A percentile compares a stretch with the other conserved stretches of the same genome.
Evolutionary conservation across 2,888 invertebrate species (phyloP).

Genomic region (Leptinotarsa juncta): DNA sequence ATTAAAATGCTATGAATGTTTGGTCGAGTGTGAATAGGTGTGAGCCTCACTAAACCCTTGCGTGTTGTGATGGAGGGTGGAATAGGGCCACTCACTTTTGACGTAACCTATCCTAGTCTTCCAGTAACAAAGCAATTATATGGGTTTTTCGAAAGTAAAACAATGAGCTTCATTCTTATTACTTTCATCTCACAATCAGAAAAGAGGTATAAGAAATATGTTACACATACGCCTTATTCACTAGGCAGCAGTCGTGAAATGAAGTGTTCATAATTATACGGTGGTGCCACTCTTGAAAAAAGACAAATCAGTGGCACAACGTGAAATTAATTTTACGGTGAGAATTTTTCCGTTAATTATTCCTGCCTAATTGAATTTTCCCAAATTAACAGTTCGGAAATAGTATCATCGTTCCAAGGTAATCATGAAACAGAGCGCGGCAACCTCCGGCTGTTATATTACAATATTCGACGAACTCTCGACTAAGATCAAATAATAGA

Average conservation of each 20-base stretch:
- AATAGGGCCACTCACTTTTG: too few relatives aligned
- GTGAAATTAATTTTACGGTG: constrained; percentile 46
- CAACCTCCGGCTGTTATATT: constrained; percentile 56
- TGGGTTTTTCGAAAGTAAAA: too few relatives aligned
- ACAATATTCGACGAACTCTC: constrained; percentile 52
- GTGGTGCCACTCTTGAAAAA: constrained; percentile 6
- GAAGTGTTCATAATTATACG: background rate
- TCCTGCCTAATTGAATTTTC: constrained; percentile 53
- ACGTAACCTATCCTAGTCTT: too few relatives aligned
- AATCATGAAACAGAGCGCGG: constrained; percentile 41
- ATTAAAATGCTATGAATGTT: too few relatives aligned
- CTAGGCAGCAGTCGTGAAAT: background rate
- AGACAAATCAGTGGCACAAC: constrained; percentile 40
- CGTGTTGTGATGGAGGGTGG: too few relatives aligned
- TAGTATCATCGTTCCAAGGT: constrained; percentile 40
- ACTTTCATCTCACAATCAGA: too few relatives aligned
- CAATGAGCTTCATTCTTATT: too few relatives aligned
- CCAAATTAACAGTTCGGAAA: constrained; percentile 50
- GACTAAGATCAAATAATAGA: constrained; percentile 58
- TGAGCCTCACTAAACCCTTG: too few relatives aligned
- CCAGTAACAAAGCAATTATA: too few relatives aligned
- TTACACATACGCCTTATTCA: too few relatives aligned
- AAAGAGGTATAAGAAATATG: too few relatives aligned
- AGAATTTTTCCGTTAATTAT: constrained; percentile 45
- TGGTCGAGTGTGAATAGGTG: too few relatives aligned